A percentile compares a stretch with the other conserved stretches of the same genome.
phyloP scores from a whole-genome alignment of 1,140 invertebrate genomes.

The Drosophila tsacasi region DNA sequence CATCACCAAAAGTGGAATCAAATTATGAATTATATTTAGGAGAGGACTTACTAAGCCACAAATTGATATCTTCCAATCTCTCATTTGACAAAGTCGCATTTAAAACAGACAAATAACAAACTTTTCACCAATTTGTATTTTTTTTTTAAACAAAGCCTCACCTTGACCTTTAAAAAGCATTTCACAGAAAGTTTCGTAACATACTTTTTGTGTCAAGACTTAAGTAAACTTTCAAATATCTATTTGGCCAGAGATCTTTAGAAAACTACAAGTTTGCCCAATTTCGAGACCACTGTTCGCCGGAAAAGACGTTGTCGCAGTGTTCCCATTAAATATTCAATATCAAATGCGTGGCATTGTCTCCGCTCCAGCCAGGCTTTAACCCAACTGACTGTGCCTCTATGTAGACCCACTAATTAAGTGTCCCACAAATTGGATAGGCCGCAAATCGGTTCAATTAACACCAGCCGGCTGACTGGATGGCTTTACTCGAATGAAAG shows the following conservation, averaged over 20 bases:
- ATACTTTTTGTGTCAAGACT: slow-evolving; percentile 3
- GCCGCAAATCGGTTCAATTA: slow-evolving; percentile 64
- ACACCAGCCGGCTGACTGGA: slow-evolving; percentile 21
- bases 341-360: slow-evolving; percentile 34
- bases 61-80: not conserved
- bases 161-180: slow-evolving; percentile 20
- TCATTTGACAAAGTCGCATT: not conserved
- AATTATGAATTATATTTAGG: not conserved
- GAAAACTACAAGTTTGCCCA: slow-evolving; percentile 4
- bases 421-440: slow-evolving; percentile 46
- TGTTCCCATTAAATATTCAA: slow-evolving; percentile 40
- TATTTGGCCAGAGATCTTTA: not conserved
- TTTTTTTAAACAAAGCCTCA: slow-evolving; percentile 7
- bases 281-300: slow-evolving; percentile 16
- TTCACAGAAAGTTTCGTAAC: slow-evolving; percentile 12
- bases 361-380: slow-evolving; percentile 17
- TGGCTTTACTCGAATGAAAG: slow-evolving; percentile 46
- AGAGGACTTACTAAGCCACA: not conserved
- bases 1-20: no score
- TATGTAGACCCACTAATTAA: slow-evolving; percentile 60
- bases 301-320: no score
- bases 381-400: not conserved
- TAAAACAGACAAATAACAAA: not conserved
- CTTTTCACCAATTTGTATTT: slow-evolving; percentile 6
- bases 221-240: slow-evolving; percentile 6